phyloP scores from a whole-genome alignment of 2,113 vertebrate genomes.

The Physeter macrocephalus region DNA sequence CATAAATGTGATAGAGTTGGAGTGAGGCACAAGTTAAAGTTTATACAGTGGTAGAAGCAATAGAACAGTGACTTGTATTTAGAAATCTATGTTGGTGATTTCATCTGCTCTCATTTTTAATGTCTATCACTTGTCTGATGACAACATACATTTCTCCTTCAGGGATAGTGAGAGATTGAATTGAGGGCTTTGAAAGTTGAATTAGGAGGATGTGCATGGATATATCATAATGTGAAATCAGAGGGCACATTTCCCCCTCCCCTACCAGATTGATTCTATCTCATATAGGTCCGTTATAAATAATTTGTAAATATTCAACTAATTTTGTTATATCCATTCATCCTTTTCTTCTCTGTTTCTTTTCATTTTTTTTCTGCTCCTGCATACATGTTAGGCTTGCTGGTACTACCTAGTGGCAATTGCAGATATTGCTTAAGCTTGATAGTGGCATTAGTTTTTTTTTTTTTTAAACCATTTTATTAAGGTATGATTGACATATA shows the following conservation, averaged over 20 bases:
- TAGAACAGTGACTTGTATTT: background rate
- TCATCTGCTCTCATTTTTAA: background rate
- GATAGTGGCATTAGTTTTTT: background rate
- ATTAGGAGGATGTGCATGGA: background rate
- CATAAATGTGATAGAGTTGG: background rate
- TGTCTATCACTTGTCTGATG: background rate
- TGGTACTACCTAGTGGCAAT: slow-evolving; percentile 20
- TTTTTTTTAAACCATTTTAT: background rate
- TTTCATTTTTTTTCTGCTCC: background rate
- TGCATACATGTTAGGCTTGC: background rate
- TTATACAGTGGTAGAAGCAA: background rate
- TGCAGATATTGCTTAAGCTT: background rate
- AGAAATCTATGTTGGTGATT: background rate
- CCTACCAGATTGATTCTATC: background rate
- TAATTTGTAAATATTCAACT: background rate
- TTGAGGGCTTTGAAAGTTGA: background rate
- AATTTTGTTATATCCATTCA: background rate
- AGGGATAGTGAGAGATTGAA: background rate
- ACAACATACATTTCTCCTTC: background rate
- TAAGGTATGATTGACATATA: background rate
- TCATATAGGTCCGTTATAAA: background rate
- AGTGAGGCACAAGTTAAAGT: background rate
- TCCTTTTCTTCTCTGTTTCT: background rate
- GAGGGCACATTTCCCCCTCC: background rate
- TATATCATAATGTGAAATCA: background rate